Base-by-base conservation (phyloP, 2,797 vertebrate species). In the Chelonia mydas region DNA sequence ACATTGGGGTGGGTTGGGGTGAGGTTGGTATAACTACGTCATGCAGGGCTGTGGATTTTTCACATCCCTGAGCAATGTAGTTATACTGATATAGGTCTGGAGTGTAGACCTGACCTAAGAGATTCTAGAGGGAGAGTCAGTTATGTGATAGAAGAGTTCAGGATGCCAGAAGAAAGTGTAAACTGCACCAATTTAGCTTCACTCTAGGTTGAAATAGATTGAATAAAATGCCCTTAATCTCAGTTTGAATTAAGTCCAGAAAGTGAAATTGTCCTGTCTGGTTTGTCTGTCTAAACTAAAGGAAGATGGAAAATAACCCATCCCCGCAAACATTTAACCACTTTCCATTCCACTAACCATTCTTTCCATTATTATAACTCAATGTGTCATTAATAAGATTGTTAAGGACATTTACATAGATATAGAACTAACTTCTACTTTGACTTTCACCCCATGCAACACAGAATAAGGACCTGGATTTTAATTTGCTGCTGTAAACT, bases 371-470 rank as follows among this genome's bases (percentile, higher is more conserved):
- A 27, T 76, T 27, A 47, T 28, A 27, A 45, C 25, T 28, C 11
- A 28, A 5, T 47, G 9, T 21, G 3, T 41, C 47, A 76, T 28
- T 28, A 47, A 23, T 76, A 47, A 76, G 74, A 28, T 47, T 47
- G 41, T 76, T 76, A 37, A 23, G n/a, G 65, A 5, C 10, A 21
- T 72, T 41, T 72, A 37, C n/a, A 11, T 68, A 37, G 37, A 1
- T 74, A 25, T 45, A 80, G 19, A 53, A 25, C 4, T 15, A 81
- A 55, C n/a, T 41, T 55, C 53, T 76, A 50, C n/a, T 41, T 33
- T 82, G n/a, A 17, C 37, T 28, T 59, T 81, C 10, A 11, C 2
- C 7, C 0, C 0, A 1, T 90, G 19, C 7, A 80, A 47, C 2
- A 59, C 5, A 79, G 23, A 72, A 31, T 17, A 57, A 91, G 6